Percentiles rank a stretch among this genome's conserved stretches.
Evolutionary conservation across 1,140 invertebrate genomes (phyloP).

Genomic region (Caenorhabditis brenneri): DNA sequence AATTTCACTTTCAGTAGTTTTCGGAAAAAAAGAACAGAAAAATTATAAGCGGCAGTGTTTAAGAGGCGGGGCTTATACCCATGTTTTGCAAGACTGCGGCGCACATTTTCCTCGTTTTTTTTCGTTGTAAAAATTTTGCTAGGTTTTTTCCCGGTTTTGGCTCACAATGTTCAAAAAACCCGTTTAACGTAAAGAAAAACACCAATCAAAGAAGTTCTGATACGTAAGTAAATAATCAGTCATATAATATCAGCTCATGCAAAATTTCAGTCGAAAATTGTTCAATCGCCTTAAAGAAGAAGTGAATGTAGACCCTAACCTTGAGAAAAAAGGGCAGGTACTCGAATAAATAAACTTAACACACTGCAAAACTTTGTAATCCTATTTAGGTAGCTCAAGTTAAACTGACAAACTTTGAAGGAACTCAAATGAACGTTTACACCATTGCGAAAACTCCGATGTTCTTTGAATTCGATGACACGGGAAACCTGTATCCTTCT

Average conservation of each 20-base stretch:
- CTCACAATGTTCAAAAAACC: conserved; percentile 57
- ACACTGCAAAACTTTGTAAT: conserved; percentile 54
- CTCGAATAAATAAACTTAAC: background rate
- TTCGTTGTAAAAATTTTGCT: background rate
- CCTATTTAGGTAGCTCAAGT: conserved; percentile 49
- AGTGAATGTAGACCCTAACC: background rate
- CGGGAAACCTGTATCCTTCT: conserved; percentile 39
- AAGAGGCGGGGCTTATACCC: background rate
- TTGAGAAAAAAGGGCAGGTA: conserved; percentile 14
- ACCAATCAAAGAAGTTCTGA: conserved; percentile 57
- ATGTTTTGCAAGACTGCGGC: background rate
- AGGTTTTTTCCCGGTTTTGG: background rate
- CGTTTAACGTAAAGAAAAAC: conserved; percentile 58
- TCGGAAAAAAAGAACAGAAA: background rate
- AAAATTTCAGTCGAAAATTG: conserved; percentile 64
- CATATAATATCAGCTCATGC: background rate
- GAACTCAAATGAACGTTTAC: conserved; percentile 48
- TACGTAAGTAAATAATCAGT: conserved; percentile 40
- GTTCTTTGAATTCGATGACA: conserved; percentile 55
- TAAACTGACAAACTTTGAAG: conserved; percentile 47
- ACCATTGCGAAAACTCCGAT: conserved; percentile 54
- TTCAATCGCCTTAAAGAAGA: conserved; percentile 21
- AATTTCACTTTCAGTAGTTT: background rate
- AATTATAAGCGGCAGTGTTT: background rate
- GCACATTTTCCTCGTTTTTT: background rate